phyloP scores from a whole-genome alignment of 92 coral and sea anemone species.

The Meandrina meandrites region DNA sequence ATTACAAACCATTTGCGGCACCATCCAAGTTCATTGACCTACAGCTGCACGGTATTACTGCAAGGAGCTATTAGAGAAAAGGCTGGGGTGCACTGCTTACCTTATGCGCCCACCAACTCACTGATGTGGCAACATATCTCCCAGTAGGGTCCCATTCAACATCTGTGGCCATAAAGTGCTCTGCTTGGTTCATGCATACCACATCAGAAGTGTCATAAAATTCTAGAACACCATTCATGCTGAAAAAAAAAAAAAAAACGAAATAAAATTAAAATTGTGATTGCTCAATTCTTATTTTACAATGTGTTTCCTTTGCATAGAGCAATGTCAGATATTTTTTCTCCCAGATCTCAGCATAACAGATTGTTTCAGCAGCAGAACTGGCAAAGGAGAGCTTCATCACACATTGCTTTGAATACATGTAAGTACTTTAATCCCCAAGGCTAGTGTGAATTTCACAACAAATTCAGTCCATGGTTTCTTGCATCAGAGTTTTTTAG shows the following conservation, averaged over 20 bases:
- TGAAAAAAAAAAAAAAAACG: constrained; percentile 29
- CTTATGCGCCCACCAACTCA: constrained; percentile 99
- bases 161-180: constrained; percentile 98
- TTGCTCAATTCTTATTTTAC: not conserved
- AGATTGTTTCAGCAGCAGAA: not conserved
- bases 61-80: not conserved
- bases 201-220: constrained; percentile 91
- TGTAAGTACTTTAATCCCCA: too few relatives aligned
- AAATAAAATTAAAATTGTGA: not conserved
- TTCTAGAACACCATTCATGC: constrained; percentile 98
- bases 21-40: too few relatives aligned
- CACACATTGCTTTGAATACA: not conserved
- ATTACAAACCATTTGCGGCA: too few relatives aligned
- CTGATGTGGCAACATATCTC: constrained; percentile 91
- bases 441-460: too few relatives aligned
- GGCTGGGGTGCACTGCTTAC: constrained; percentile 13
- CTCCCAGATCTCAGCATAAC: constrained; percentile 8
- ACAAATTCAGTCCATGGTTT: too few relatives aligned
- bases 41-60: too few relatives aligned
- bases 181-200: constrained; percentile 92
- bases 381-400: not conserved
- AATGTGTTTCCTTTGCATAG: not conserved
- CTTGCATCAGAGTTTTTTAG: too few relatives aligned
- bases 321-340: not conserved
- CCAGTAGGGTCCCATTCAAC: constrained; percentile 99